Conservation (phyloP, 2,113 vertebrate species). For the Corythaixoides concolor region DNA sequence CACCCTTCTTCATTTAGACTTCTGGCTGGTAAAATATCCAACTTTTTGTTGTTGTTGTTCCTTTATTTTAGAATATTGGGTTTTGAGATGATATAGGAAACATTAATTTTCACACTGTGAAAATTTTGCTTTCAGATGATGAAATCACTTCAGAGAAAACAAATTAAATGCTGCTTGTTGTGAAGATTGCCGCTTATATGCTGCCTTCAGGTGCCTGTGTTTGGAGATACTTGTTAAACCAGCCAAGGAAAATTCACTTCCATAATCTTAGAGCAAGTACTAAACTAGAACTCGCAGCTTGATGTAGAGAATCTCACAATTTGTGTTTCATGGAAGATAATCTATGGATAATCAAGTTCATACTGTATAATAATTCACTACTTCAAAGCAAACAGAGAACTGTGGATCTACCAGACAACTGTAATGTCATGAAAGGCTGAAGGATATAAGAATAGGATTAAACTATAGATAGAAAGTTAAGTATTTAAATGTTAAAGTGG, state of each 20-base stretch:
- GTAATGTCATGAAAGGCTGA: neutral
- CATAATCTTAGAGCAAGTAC: neutral
- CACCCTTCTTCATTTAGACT: neutral
- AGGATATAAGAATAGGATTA: slow-evolving; percentile 20
- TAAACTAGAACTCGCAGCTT: neutral
- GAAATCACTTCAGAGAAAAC: neutral
- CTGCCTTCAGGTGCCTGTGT: neutral
- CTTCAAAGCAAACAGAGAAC: slow-evolving; percentile 33
- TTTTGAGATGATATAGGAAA: neutral
- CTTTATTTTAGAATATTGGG: neutral
- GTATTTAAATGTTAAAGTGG: neutral
- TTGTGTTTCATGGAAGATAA: neutral
- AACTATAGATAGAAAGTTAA: neutral
- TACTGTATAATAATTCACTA: slow-evolving; percentile 29
- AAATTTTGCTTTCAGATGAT: neutral
- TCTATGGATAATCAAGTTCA: neutral
- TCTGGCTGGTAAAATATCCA: neutral
- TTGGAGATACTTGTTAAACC: neutral
- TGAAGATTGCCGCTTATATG: neutral
- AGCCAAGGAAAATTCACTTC: neutral
- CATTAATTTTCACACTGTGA: neutral
- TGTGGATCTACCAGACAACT: slow-evolving; percentile 25
- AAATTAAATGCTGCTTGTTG: neutral
- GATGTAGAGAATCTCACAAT: neutral
- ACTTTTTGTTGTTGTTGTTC: neutral